Base-by-base conservation (phyloP, 2,888 invertebrate species). In the Tetragonula carbonaria region DNA sequence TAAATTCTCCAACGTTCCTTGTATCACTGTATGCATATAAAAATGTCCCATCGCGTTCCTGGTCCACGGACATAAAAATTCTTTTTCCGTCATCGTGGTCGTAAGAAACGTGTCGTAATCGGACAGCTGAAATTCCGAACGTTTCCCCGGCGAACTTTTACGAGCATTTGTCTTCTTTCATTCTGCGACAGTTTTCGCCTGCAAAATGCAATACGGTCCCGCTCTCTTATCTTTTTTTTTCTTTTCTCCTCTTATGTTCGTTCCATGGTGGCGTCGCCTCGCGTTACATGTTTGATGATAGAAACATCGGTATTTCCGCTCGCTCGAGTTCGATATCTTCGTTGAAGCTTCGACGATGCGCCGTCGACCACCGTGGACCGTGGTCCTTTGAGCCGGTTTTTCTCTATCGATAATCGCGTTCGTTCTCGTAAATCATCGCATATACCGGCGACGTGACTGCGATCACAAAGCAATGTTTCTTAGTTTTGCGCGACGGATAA, bases 261-360 rank as follows among this genome's bases (percentile, higher is more conserved):
- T 70, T 21, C 51, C 28, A 16, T 33, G 21, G 0, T 45, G 55
- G 21, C 21, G 63, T 65, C 55, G 66, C 11, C 45, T 28, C 51
- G 28, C 70, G 65, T 23, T 33, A 38, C 28, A n/a, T 57, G 73
- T 71, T 80, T 74, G 75, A 82, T 59, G 81, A 71, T 81, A 55
- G 80, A 72, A 80, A 82, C 74, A 80, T 71, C 74, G 81, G 51
- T 50, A 57, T 74, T 74, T 74, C 74, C 74, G 57, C 81, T 82
- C 62, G 74, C 80, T 71, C 81, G 81, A 65, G 81, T 74, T 71
- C 70, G 81, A 81, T 82, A 82, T 82, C 81, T 81, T 65, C 70
- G 74, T 80, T 23, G 23, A 23, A 23, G 23, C 23, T 23, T 81
- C 53, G 72, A 72, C 72, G 70, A 18, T 62, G 75, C 75, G 23